A percentile compares a stretch with the other conserved stretches of the same genome.
phyloP scores from a whole-genome alignment of 2,888 invertebrate species.

The Hemaris fuciformis region DNA sequence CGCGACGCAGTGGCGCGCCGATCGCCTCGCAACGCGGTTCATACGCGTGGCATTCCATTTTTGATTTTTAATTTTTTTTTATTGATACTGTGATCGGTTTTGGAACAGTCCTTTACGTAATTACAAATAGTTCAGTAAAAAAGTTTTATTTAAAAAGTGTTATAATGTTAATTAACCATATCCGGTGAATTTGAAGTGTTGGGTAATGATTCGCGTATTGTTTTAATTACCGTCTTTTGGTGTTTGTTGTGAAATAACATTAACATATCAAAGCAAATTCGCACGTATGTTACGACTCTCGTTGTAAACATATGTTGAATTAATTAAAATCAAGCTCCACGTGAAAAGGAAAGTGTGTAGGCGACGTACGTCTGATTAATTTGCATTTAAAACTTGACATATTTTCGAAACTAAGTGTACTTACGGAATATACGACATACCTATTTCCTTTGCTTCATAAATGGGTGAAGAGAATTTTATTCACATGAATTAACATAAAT shows the following conservation, averaged over 20 bases:
- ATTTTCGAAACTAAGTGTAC: neutral
- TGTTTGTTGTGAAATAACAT: slow-evolving; percentile 4
- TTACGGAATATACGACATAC: neutral
- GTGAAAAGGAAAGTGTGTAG: neutral
- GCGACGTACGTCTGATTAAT: slow-evolving; percentile 1
- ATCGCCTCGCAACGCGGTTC: slow-evolving; percentile 9
- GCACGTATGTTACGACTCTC: neutral
- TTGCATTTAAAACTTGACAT: slow-evolving; percentile 8
- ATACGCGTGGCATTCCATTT: slow-evolving; percentile 20
- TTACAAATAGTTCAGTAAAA: neutral
- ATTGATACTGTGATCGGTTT: neutral
- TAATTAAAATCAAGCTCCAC: slow-evolving; percentile 2
- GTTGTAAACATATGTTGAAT: neutral
- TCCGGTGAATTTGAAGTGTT: neutral
- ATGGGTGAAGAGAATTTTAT: neutral
- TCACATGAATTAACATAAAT: neutral
- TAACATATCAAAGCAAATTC: neutral
- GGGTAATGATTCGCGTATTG: slow-evolving; percentile 2
- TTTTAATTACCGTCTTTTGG: neutral
- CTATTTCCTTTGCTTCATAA: neutral
- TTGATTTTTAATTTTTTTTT: neutral
- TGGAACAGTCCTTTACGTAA: neutral
- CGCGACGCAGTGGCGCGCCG: slow-evolving; percentile 16
- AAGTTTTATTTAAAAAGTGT: neutral
- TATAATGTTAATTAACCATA: neutral